Base-by-base conservation (phyloP, 2,888 invertebrate species). In the Gastrophysa polygoni region DNA sequence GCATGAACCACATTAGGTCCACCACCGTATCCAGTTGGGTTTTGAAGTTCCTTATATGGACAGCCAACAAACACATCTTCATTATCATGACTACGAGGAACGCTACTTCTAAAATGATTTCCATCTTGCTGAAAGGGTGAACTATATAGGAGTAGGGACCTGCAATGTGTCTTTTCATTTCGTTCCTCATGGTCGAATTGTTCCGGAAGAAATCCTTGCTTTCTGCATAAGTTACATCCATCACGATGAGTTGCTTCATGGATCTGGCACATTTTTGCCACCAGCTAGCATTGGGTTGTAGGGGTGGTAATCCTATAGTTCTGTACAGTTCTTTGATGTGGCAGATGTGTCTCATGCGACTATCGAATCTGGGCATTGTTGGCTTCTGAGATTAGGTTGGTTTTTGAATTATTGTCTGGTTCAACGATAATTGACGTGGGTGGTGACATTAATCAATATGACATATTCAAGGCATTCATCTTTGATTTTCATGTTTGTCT, bases 121-220 rank as follows among this genome's bases (percentile, higher is more conserved):
- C 55, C 3, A 64, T n/a, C n/a, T 57, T 63, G 29, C 67, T 67
- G 32, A 64, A 65, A 0, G 67, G 67, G 49, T 67, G 67, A n/a
- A 67, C 51, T 14, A 61, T 48, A 32, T 44, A 63, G 11, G 11
- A 14, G 17, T 64, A 47, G 4, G 49, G 32, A 21, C 61, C 55
- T 8, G 47, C 43, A 5, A 38, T 38, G 28, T 67, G 58, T 43
- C 61, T 63, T 14, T 14, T 63, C 3, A 63, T 24, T 32, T 63
- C 64, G 1, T 21, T 43, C 14, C 46, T 38, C 32, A 49, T 56
- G 1, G 46, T 11, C 1, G 61, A 59, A 11, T 46, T 50, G 51
- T 59, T 63, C 4, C n/a, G 14, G 38, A 63, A 63, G 20, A 63
- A 57, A 6, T 28, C 18, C 34, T 57, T 61, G 14, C 59, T 57